These are phyloP conservation scores for Verasper variegatus DNA, from an alignment of 2,113 vertebrate genomes.

Conservation along the genomic window DNA sequence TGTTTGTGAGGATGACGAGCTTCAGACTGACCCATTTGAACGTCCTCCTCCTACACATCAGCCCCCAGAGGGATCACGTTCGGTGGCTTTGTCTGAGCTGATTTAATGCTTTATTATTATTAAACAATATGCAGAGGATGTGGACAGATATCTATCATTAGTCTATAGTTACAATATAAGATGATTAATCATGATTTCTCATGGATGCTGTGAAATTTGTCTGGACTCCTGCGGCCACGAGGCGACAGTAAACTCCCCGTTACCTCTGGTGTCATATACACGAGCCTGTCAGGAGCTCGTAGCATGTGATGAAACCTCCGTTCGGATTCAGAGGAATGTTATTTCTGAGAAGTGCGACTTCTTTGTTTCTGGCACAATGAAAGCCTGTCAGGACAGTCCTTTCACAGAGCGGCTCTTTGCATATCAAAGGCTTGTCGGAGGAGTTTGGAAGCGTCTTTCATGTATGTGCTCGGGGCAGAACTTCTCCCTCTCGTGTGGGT, in stretches of 20 bases:
- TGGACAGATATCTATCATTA: too few species aligned
- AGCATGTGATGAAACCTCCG: neutral
- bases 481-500: too few species aligned
- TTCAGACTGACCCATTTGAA: conserved; percentile 22
- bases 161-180: too few species aligned
- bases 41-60: neutral
- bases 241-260: conserved; percentile 7
- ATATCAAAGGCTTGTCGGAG: conserved; percentile 70
- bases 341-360: conserved; percentile 58
- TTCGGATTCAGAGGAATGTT: conserved; percentile 35
- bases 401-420: conserved; percentile 52
- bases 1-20: conserved; percentile 40
- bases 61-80: neutral
- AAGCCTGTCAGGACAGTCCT: conserved; percentile 46
- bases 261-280: neutral
- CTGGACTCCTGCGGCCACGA: conserved; percentile 17
- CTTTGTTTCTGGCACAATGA: conserved; percentile 59
- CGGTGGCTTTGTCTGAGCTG: neutral
- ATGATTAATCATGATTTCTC: too few species aligned
- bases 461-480: neutral
- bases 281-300: neutral
- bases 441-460: conserved; percentile 54
- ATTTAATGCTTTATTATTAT: neutral
- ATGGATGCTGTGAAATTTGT: too few species aligned
- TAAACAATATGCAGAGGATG: too few species aligned